Percentiles rank a stretch among this genome's conserved stretches.
These are phyloP conservation scores for Oryctolagus cuniculus DNA, from an alignment of 2,113 vertebrate species.

Conservation along the genomic window DNA sequence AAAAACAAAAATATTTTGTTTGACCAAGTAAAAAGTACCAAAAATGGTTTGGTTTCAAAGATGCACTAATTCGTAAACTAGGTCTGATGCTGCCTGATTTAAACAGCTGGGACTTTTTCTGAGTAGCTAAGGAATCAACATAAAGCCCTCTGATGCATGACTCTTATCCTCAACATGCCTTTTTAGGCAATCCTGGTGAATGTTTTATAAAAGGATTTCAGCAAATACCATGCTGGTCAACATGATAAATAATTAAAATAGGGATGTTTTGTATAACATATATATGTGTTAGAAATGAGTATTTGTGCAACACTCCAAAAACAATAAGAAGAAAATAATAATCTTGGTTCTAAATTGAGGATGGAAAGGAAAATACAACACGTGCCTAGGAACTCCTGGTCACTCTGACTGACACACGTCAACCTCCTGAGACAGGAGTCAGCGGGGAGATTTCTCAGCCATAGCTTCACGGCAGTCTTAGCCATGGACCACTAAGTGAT, in stretches of 20 bases:
- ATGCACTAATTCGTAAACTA: constrained; percentile 68
- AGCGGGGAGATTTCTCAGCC: background rate
- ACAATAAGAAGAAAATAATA: constrained; percentile 27
- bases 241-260: constrained; percentile 17
- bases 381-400: background rate
- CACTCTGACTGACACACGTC: background rate
- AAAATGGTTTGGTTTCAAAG: constrained; percentile 78
- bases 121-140: constrained; percentile 44
- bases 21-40: constrained; percentile 70
- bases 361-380: background rate
- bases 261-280: background rate
- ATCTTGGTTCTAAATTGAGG: background rate
- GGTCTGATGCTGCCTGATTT: constrained; percentile 59
- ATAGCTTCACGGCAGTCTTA: background rate
- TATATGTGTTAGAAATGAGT: background rate
- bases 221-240: background rate
- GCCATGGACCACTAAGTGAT: background rate
- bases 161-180: constrained; percentile 56
- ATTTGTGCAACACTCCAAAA: background rate
- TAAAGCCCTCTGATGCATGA: constrained; percentile 50
- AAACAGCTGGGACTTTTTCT: constrained; percentile 56
- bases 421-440: background rate
- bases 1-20: constrained; percentile 83
- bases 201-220: constrained; percentile 8
- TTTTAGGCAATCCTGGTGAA: constrained; percentile 61